These are phyloP conservation scores for Otis tarda DNA, from an alignment of 2,113 vertebrate species.

Conservation along the genomic window DNA sequence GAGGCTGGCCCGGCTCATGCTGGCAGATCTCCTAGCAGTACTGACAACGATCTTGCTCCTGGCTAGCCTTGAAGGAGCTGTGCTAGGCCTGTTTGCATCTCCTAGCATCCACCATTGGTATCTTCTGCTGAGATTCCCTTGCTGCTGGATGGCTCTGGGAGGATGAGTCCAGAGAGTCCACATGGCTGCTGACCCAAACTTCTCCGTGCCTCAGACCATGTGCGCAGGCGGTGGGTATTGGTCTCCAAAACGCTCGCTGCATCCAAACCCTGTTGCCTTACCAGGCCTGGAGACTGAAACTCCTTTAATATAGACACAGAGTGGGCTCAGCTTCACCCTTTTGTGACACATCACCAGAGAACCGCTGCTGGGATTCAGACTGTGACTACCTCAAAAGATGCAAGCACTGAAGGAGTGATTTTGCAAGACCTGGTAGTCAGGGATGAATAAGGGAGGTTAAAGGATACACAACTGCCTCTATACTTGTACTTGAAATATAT, in stretches of 20 bases:
- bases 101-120: background rate
- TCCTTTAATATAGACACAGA: background rate
- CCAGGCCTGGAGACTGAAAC: background rate
- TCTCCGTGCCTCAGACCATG: background rate
- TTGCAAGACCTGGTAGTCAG: background rate
- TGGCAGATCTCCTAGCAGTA: background rate
- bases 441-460: background rate
- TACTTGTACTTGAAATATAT: background rate
- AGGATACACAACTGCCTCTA: background rate
- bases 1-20: background rate
- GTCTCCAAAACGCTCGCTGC: background rate
- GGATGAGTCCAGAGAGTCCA: background rate
- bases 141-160: background rate
- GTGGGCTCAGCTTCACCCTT: background rate
- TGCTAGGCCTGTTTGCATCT: background rate
- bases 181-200: rapidly evolving
- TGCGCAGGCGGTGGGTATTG: background rate
- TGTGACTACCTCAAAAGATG: background rate
- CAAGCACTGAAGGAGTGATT: background rate
- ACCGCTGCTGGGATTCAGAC: background rate
- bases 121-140: background rate
- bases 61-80: background rate
- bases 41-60: background rate
- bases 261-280: background rate
- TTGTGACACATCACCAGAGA: background rate